Evolutionary conservation across 2,113 vertebrate genomes (phyloP).

Genomic region (Lucifuga dentata): DNA sequence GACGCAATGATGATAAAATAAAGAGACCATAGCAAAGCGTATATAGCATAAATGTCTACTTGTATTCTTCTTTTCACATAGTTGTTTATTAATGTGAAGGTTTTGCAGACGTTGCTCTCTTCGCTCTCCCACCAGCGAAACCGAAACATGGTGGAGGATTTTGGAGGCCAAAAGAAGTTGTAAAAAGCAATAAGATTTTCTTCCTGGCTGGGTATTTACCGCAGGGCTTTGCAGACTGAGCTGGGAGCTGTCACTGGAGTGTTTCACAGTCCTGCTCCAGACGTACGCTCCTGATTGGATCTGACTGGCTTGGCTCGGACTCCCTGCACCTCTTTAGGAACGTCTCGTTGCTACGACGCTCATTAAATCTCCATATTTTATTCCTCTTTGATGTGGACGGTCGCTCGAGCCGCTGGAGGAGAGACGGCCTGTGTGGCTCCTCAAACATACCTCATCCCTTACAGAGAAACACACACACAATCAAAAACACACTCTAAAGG

Average conservation of each 20-base stretch:
- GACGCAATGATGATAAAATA: background rate
- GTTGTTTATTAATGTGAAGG: constrained; percentile 45
- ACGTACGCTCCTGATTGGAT: constrained; percentile 75
- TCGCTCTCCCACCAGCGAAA: constrained; percentile 46
- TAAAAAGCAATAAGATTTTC: constrained; percentile 85
- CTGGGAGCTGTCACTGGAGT: constrained; percentile 75
- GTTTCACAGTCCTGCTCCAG: constrained; percentile 66
- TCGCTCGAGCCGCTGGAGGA: constrained; percentile 37
- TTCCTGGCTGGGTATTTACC: constrained; percentile 77
- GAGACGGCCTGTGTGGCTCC: constrained; percentile 13
- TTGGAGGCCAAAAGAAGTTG: constrained; percentile 77
- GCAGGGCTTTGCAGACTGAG: constrained; percentile 73
- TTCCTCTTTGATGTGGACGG: constrained; percentile 69
- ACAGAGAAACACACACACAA: background rate
- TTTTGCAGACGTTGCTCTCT: constrained; percentile 53
- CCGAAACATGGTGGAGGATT: constrained; percentile 71
- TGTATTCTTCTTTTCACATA: constrained; percentile 23
- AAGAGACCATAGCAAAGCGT: background rate
- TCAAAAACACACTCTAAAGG: background rate
- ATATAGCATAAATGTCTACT: constrained; percentile 5
- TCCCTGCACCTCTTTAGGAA: constrained; percentile 65
- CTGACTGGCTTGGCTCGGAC: constrained; percentile 70
- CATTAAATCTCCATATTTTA: constrained; percentile 73
- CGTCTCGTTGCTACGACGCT: constrained; percentile 64
- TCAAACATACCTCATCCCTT: constrained; percentile 2